These are phyloP conservation scores for Pocillopora grandis DNA, from an alignment of 92 coral and sea anemone species.

Conservation along the genomic window DNA sequence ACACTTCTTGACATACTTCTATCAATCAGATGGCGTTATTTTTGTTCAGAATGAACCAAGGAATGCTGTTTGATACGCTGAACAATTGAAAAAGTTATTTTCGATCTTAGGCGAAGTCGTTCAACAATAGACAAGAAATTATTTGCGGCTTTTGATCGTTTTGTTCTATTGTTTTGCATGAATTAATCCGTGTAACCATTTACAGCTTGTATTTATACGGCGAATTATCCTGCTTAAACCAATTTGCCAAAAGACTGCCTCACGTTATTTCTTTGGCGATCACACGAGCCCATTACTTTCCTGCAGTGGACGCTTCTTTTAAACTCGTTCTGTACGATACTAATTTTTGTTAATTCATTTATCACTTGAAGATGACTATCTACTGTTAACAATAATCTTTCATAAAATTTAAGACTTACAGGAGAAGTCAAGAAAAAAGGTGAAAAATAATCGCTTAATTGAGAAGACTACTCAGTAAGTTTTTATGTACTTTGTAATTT, in stretches of 20 bases:
- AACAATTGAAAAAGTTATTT: constrained; percentile 3
- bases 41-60: not conserved
- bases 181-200: not conserved
- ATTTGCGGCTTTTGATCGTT: not conserved
- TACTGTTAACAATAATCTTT: not conserved
- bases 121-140: not conserved
- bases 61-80: constrained; percentile 5
- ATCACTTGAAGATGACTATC: not conserved
- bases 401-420: too few relatives aligned
- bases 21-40: constrained; percentile 24
- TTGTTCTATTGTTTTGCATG: constrained; percentile 10
- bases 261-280: too few relatives aligned
- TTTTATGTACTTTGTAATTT: too few relatives aligned
- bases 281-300: not conserved
- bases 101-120: not conserved
- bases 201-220: not conserved
- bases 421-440: too few relatives aligned
- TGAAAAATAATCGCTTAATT: too few relatives aligned
- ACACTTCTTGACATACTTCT: constrained; percentile 29
- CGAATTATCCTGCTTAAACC: too few relatives aligned
- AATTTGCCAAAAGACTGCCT: too few relatives aligned
- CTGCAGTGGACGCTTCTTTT: not conserved
- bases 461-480: too few relatives aligned
- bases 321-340: not conserved
- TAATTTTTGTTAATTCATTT: not conserved